Base-by-base conservation (phyloP, 2,113 vertebrate species). In the Sisor rabdophorus region DNA sequence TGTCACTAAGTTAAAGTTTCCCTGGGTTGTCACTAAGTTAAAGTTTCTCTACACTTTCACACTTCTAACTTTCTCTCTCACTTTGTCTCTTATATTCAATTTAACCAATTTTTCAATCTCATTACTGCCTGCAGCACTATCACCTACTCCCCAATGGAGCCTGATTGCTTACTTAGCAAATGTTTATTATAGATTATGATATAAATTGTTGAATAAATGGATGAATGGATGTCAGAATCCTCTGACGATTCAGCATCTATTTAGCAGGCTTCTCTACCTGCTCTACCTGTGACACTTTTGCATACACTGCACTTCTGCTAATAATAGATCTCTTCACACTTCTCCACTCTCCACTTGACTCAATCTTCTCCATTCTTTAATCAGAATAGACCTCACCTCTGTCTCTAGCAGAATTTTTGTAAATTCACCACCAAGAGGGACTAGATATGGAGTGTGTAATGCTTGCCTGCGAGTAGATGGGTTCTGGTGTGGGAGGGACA, bases 91-190 rank as follows among this genome's bases (percentile, higher is more conserved):
- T 74, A 64, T 56, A 71, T 79, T 82, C 76, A 87, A 85, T 87
- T 84, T 78, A 81, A 59, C 86, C 88, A 83, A 84, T 88, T 90
- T 87, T 67, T 30, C 60, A 30, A n/a, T 71, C n/a, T 71, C 81
- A 88, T 91, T 88, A 87, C 77, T 30, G 75, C 81, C 20, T 22
- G 17, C 69, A 44, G 77, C 65, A n/a, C 82, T 86, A 89, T 89
- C 87, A 90, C 83, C 70, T n/a, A 70, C 81, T 79, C 78, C 84
- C 87, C 79, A 82, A 73, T 78, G 80, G 48, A 58, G 82, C 85
- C 85, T 85, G 86, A 89, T 88, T 88, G 84, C 86, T 85, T 84
- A 80, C 85, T 88, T 86, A 87, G 85, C 83, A 84, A 84, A 87
- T 87, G 83, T 89, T 87, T 85, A 88, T 89, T 88, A 88, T 83